phyloP scores from a whole-genome alignment of 92 coral and sea anemone genomes.

The Phymanthus crucifer region DNA sequence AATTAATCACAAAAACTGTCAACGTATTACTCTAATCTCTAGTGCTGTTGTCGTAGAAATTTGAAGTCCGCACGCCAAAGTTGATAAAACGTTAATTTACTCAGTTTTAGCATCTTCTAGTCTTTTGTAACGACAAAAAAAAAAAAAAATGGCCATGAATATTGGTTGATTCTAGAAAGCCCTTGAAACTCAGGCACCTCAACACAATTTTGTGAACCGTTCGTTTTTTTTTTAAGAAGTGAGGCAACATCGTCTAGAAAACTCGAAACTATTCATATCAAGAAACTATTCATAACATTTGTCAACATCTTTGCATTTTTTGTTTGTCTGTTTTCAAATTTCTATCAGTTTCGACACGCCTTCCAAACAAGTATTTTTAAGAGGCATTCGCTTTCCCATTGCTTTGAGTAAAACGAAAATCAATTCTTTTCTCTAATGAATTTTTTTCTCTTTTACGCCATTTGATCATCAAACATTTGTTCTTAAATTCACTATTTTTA shows the following conservation, averaged over 20 bases:
- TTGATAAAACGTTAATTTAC: not conserved
- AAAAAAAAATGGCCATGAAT: not conserved
- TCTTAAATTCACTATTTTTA: not conserved
- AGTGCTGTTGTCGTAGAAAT: constrained; percentile 2
- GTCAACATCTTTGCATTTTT: not conserved
- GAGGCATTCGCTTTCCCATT: not conserved
- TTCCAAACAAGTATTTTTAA: not conserved
- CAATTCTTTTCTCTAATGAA: not conserved
- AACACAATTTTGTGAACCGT: not conserved
- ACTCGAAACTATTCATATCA: not conserved
- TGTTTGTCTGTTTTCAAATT: not conserved
- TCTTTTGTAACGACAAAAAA: not conserved
- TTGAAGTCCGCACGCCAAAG: not conserved
- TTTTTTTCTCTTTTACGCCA: not conserved
- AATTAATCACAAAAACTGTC: not conserved
- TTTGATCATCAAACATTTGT: not conserved
- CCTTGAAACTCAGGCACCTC: not conserved
- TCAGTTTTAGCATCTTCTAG: not conserved
- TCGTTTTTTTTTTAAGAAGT: not conserved
- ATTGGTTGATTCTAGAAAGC: not conserved
- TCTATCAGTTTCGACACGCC: not conserved
- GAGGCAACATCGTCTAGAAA: not conserved
- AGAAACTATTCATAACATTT: not conserved
- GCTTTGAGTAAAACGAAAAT: not conserved
- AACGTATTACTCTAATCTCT: not conserved